Evolutionary conservation across 2,113 vertebrate species (phyloP).

Genomic region (Pyxicephalus adspersus): DNA sequence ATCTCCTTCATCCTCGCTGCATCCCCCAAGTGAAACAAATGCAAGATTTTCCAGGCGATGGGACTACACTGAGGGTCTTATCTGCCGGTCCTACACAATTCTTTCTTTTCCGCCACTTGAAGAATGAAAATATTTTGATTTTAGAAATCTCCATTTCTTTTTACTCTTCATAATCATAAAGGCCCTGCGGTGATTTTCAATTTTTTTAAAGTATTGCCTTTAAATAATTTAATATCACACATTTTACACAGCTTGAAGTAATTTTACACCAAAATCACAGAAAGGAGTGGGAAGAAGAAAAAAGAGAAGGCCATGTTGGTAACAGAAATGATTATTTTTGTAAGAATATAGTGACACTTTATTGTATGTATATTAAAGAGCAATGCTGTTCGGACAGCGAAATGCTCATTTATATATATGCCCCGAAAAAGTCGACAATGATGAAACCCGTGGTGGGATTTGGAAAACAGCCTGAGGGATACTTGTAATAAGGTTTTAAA

Average conservation of each 20-base stretch:
- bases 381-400: too few relatives aligned
- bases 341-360: too few relatives aligned
- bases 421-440: too few relatives aligned
- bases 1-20: not conserved
- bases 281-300: not conserved
- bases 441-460: too few relatives aligned
- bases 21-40: slow-evolving; percentile 17
- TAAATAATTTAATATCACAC: slow-evolving; percentile 49
- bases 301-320: slow-evolving; percentile 2
- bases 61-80: not conserved
- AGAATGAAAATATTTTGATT: slow-evolving; percentile 40
- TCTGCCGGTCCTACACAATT: slow-evolving; percentile 10
- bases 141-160: slow-evolving; percentile 22
- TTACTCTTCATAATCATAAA: slow-evolving; percentile 8
- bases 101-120: not conserved
- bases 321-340: not conserved
- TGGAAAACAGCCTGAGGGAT: too few relatives aligned
- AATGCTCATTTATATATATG: too few relatives aligned
- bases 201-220: slow-evolving; percentile 34
- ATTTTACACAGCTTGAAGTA: slow-evolving; percentile 50
- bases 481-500: too few relatives aligned
- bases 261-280: slow-evolving; percentile 46
- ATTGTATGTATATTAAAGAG: too few relatives aligned
- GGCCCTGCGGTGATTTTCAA: slow-evolving; percentile 34
- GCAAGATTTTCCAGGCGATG: not conserved